phyloP scores from a whole-genome alignment of 2,113 vertebrate genomes.

The Cottus gobio region DNA sequence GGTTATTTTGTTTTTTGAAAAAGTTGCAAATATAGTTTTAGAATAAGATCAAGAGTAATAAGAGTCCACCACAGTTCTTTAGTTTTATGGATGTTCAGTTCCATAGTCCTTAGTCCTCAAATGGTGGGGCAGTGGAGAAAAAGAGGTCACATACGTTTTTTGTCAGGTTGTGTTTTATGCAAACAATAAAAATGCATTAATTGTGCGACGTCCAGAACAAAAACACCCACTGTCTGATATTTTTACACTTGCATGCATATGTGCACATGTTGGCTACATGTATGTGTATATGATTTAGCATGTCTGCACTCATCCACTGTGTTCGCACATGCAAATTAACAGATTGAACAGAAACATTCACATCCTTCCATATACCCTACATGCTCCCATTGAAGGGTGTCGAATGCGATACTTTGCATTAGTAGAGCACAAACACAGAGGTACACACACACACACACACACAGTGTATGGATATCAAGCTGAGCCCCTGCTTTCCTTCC shows the following conservation, averaged over 20 bases:
- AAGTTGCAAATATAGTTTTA: too few species aligned
- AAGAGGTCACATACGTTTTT: too few species aligned
- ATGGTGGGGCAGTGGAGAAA: too few species aligned
- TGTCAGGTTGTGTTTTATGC: too few species aligned
- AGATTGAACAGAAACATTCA: conserved; percentile 34
- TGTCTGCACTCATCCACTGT: conserved; percentile 11
- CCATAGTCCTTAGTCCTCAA: too few species aligned
- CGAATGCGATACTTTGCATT: conserved; percentile 31
- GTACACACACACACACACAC: conserved; percentile 11
- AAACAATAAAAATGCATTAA: too few species aligned
- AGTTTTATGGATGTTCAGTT: too few species aligned
- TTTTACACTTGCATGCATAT: neutral
- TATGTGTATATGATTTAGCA: conserved; percentile 8
- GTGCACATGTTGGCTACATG: conserved; percentile 1
- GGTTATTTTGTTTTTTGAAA: too few species aligned
- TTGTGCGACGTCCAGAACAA: too few species aligned
- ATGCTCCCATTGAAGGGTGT: conserved; percentile 22
- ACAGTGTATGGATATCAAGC: conserved; percentile 45
- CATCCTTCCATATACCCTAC: conserved; percentile 18
- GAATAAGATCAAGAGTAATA: too few species aligned
- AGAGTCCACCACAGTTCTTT: too few species aligned
- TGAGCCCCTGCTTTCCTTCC: conserved; percentile 51
- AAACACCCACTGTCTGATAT: neutral
- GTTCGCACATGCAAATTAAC: conserved; percentile 33
- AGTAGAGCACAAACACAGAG: conserved; percentile 5